Base-by-base conservation (phyloP, 2,113 vertebrate species). In the Taurulus bubalis region DNA sequence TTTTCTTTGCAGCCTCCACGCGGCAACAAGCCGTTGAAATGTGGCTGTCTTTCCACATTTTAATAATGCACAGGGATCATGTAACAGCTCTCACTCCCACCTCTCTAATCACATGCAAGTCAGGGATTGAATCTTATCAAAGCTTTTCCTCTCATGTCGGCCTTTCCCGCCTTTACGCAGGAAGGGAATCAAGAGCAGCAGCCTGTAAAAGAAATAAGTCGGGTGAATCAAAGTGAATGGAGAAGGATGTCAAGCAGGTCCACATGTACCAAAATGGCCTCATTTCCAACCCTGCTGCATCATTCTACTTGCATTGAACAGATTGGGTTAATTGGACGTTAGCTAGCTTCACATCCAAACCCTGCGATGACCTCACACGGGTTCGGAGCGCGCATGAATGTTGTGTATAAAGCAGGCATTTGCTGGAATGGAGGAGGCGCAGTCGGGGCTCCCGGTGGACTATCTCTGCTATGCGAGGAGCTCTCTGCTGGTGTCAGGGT, bases 401-500 rank as follows among this genome's bases (percentile, higher is more conserved):
- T 32, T 56, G 70, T 65, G 70, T 65, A 26, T 16, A 62, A 86
- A 89, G 11, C 55, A 24, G 68, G 71, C 73, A 63, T 87, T 75
- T 30, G 49, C 42, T 82, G 82, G 75, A 74, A 83, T 68, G 80
- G 75, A 42, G 36, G 60, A 62, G 82, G 71, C 40, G 38, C 76
- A 82, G 64, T 80, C 38, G 77, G 75, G 77, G 72, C 81, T 69
- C 56, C 70, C 56, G 47, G 38, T 62, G 11, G 85, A 84, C 82
- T 85, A 88, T 90, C 83, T 90, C 65, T 58, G 85, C 80, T 86
- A 92, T 92, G 91, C 10, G 34, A 74, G 79, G 76, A 85, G 83
- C 80, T 42, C 80, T 12, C 10, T n/a, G 70, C 73, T 1, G 40
- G 75, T 79, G 86, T 94, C 90, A 89, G 89, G 90, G 85, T 92